Base-by-base conservation (phyloP, 2,888 invertebrate genomes). In the Adela reaumurella region DNA sequence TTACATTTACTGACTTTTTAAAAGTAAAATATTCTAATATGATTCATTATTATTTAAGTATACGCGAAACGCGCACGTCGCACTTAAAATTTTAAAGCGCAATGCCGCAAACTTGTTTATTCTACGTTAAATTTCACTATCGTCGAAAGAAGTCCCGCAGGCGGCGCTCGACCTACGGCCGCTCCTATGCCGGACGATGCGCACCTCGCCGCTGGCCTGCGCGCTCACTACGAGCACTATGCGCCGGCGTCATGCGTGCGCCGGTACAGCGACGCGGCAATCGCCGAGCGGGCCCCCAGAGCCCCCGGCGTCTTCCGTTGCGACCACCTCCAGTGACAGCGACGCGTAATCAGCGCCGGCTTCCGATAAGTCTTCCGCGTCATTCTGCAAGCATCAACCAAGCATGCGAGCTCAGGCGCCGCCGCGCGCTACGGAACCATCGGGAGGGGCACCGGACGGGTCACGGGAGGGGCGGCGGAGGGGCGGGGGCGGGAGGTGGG, bases 331-430 rank as follows among this genome's bases (percentile, higher is more conserved):
- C 44, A 48, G 44, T 16, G 43, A 42, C 17, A 28, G 24, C 35
- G 74, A 71, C 43, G 43, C 17, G 19, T 43, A 17, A 3, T 43
- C 43, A 54, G 66, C 60, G 55, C 67, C 59, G 67, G 76, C n/a
- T n/a, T n/a, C 76, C 61, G 76, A 67, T 61, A 77, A 76, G 63
- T 76, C 77, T 61, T 78, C 77, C 67, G 76, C 74, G 62, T 78
- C 77, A 77, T 77, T 77, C 77, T 77, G 77, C 70, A 77, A 76
- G 70, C 63, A 73, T 69, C 71, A 74, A 73, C 69, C 43, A 43
- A 17, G 19, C 43, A 43, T 43, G 43, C 70, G 71, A 70, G 71
- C 71, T 71, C 67, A 73, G 70, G 66, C 62, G 63, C 65, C 64
- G 66, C 64, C 67, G 67, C 65, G 65, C 67, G 70, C 72, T 68